Base-by-base conservation (phyloP, 2,113 vertebrate species). In the Pseudonaja textilis region DNA sequence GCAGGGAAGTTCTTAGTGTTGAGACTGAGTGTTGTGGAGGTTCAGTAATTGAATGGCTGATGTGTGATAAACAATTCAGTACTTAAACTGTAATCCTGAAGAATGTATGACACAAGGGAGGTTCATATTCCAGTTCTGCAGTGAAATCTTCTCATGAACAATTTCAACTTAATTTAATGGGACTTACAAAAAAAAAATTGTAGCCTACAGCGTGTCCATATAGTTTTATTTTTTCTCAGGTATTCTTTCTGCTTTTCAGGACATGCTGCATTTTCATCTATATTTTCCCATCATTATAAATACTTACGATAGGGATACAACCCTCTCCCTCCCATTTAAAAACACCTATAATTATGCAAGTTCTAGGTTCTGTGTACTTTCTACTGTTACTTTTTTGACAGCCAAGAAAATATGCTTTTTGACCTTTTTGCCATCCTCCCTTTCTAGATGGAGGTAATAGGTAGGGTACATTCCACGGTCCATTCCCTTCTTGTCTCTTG, bases 391-490 rank as follows among this genome's bases (percentile, higher is more conserved):
- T 42, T 87, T 50, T 64, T 64, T 87, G 39, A 3, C n/a, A 93
- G 59, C 29, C 42, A 92, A 47, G 4, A 90, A 96, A 95, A 94
- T 95, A 54, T 95, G 96, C 95, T 93, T 95, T 95, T 96, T 98
- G 95, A 99, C 99, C 99, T 99, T 99, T 98, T 99, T 99, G 94
- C 99, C 99, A 1, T 99, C 99, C 96, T 99, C 99, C 86, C 98
- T 98, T 98, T 99, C 99, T 97, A 99, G 96, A 95, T 99, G 99
- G 97, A 99, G 98, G 96, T 99, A 99, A 97, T 99, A 99, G 93
- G 99, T 99, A 92, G 99, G 99, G 96, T 99, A 99, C 98, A 99
- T 99, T 96, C 99, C 99, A 96, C 99, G 97, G 97, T 99, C 99
- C 99, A 99, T 99, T 94, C 99, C 99, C 95, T 99, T 99, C 97